Evolutionary conservation across 2,113 vertebrate species (phyloP), one percentile per base, ranked within the genome.

Genomic region (Kryptolebias marmoratus): DNA sequence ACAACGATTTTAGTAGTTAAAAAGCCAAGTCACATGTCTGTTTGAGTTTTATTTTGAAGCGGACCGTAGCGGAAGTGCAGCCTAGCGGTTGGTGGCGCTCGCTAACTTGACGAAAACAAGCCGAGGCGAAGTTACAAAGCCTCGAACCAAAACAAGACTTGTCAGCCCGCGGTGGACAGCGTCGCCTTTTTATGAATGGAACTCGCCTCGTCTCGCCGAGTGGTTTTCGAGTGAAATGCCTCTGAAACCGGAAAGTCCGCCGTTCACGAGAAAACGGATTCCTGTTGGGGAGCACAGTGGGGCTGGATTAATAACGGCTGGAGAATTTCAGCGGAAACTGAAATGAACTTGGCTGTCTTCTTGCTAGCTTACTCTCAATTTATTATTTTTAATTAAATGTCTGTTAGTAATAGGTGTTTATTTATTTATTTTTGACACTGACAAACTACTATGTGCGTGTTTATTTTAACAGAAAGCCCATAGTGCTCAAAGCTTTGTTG

Each of bases 111-210:
- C 72, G 2, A 0, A 3, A 0, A 14, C 39, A 28, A 68, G 57
- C 58, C 27, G 48, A 47, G 64, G 59, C 83, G 88, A 89, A 88
- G 90, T 91, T 90, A 67, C 75, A 63, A 71, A 74, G 68, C 66
- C 71, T 74, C 5, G 57, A 3, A 61, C 79, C 89, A 67, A 68
- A 89, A 86, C 79, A 82, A 64, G 66, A 63, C 70, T 85, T 57
- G 0, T 1, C 56, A 32, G 50, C 44, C 54, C 3, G 64, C 0
- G 36, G 55, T n/a, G 77, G 77, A 71, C 78, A 50, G n/a, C 47
- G 56, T 31, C 60, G 9, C 55, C 54, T 45, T 16, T 67, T 28
- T 53, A 82, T 88, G 82, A 90, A 81, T 82, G 88, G 76, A 68
- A 85, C 77, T 5, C 0, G 7, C 67, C 48, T 67, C 65, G 0